Base-by-base conservation (phyloP, 1,140 invertebrate genomes). In the Aphelenchoides avenae region DNA sequence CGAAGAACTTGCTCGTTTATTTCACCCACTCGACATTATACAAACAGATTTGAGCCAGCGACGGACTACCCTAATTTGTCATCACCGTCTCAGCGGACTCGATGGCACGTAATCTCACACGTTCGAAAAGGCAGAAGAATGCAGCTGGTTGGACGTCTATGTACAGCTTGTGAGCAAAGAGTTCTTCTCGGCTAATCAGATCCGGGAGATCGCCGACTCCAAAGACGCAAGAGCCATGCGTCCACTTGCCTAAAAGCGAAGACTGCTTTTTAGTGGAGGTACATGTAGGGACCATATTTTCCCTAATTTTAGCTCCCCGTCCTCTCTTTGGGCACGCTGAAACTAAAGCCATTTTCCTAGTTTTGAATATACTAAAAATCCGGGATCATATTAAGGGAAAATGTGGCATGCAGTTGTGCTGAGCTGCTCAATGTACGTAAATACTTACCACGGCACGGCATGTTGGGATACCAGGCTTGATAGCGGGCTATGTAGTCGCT, bases 101-200 rank as follows among this genome's bases (percentile, higher is more conserved):
- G 33, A 20, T 15, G 11, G 50, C 50, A 42, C 44, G 48, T 11
- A 53, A 22, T 56, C 27, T 52, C 13, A 52, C 44, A 9, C 26
- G 22, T 26, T 53, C 29, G 44, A 42, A 54, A 30, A 50, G 52
- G 26, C 48, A 52, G 24, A 54, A 54, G n/a, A 55, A 52, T 11
- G 50, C 50, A 5, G 50, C 50, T 27, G 50, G 50, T 24, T 52
- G 49, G 48, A 54, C 44, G 46, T 52, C 50, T 29, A 53, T 53
- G 24, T 52, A 29, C 15, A 52, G 56, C 24, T 52, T 52, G 48
- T 52, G 50, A 18, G 50, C 50, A 11, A 29, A 18, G n/a, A 52
- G 50, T 53, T 52, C 50, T 11, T 42, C 47, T n/a, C 50, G 51
- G 20, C 20, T 13, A 22, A 52, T 4, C 9, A 52, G 52, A 18